Evolutionary conservation across 2,797 vertebrate genomes (phyloP).

Genomic region (Manis crassicaudata): DNA sequence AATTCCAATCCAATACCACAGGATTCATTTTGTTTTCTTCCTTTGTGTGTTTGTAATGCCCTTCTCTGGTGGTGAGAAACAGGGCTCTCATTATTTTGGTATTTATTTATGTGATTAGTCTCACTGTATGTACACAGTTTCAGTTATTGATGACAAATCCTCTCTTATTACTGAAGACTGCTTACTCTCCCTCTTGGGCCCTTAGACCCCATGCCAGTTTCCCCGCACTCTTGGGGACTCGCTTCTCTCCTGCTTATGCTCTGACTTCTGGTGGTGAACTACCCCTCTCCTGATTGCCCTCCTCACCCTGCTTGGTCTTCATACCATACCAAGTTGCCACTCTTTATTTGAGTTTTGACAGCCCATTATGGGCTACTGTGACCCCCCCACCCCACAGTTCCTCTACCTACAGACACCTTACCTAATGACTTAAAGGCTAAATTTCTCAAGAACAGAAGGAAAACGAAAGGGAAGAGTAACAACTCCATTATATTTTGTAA

Average conservation of each 20-base stretch:
- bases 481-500: background rate
- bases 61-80: background rate
- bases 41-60: slow-evolving; percentile 4
- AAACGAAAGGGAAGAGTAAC: background rate
- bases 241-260: background rate
- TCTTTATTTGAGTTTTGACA: background rate
- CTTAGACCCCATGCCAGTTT: background rate
- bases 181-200: background rate
- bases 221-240: background rate
- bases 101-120: background rate
- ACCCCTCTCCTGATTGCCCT: background rate
- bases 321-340: too few species aligned
- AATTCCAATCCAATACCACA: background rate
- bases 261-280: background rate
- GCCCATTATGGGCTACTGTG: background rate
- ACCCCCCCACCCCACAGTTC: too few species aligned
- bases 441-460: background rate
- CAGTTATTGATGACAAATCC: background rate
- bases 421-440: background rate
- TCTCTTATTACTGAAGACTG: background rate
- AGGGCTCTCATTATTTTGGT: background rate
- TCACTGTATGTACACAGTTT: background rate
- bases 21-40: background rate
- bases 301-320: background rate
- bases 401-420: background rate